phyloP scores from a whole-genome alignment of 2,797 vertebrate species.

The Diplodus puntazzo region DNA sequence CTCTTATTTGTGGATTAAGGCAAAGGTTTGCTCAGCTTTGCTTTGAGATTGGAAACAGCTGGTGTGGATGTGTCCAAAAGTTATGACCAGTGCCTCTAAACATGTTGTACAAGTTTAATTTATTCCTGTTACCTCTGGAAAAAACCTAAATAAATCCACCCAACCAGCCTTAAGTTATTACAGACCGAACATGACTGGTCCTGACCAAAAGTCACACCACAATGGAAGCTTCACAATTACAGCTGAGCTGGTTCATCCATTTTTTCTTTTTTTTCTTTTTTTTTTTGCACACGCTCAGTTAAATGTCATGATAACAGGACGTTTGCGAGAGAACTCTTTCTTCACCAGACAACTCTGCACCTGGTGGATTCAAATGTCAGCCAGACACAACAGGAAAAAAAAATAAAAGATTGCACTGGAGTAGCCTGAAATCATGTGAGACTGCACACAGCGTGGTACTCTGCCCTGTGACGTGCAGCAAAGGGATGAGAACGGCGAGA shows the following conservation, averaged over 20 bases:
- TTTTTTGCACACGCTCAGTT: constrained; percentile 22
- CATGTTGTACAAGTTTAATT: background rate
- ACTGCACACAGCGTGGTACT: background rate
- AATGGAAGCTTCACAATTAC: background rate
- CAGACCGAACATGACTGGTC: constrained; percentile 5
- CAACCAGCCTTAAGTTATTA: background rate
- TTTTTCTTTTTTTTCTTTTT: background rate
- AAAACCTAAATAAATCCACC: background rate
- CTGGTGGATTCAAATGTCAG: constrained; percentile 41
- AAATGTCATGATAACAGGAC: constrained; percentile 16
- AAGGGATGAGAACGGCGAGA: constrained; percentile 20
- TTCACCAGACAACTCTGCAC: constrained; percentile 28
- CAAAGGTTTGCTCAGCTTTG: background rate
- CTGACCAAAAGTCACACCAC: background rate
- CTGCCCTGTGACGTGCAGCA: constrained; percentile 22
- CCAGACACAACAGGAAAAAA: constrained; percentile 15
- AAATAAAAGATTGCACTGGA: constrained; percentile 7
- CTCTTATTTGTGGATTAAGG: background rate
- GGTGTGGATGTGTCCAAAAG: background rate
- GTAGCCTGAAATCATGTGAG: constrained; percentile 28
- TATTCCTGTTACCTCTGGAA: background rate
- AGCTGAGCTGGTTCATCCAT: constrained; percentile 8
- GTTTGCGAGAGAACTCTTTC: constrained; percentile 24
- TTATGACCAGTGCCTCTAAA: background rate
- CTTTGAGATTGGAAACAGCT: background rate